Percentiles rank a stretch among this genome's conserved stretches.
These are phyloP conservation scores for Cichladusa arquata DNA, from an alignment of 2,113 vertebrate species.

Conservation along the genomic window DNA sequence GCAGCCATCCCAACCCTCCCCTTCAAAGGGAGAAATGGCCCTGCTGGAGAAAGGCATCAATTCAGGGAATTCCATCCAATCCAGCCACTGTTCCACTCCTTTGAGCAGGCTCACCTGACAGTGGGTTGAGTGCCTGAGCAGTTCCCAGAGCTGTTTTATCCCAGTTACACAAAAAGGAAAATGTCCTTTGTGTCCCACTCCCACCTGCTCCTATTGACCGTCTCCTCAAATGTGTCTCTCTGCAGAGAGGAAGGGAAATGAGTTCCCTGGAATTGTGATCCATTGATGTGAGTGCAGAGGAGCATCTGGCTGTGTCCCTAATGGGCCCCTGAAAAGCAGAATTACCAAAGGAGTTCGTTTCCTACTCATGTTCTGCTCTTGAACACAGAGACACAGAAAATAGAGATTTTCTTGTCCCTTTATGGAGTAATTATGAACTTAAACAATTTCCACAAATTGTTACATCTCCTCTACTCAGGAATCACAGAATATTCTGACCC, in stretches of 20 bases:
- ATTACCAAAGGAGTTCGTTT: not conserved
- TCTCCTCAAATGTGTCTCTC: not conserved
- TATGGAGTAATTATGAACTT: not conserved
- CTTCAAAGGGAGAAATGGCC: not conserved
- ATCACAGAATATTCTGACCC: not conserved
- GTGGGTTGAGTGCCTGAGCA: not conserved
- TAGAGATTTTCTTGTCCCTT: not conserved
- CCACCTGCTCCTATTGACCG: not conserved
- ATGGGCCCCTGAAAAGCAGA: not conserved
- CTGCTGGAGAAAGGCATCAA: not conserved
- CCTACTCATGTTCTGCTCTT: not conserved
- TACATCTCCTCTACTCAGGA: not conserved
- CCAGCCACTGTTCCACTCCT: not conserved
- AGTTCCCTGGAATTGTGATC: not conserved
- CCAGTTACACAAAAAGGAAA: not conserved
- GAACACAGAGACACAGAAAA: not conserved
- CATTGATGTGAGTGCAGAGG: not conserved
- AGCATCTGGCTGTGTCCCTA: not conserved
- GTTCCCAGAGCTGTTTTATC: not conserved
- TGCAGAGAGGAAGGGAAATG: not conserved
- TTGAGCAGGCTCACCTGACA: not conserved
- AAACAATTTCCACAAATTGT: not conserved
- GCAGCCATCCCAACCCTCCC: not conserved
- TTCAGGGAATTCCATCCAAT: not conserved
- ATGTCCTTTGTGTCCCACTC: not conserved